phyloP scores from a whole-genome alignment of 2,113 vertebrate species.

The Ariopsis seemanni region DNA sequence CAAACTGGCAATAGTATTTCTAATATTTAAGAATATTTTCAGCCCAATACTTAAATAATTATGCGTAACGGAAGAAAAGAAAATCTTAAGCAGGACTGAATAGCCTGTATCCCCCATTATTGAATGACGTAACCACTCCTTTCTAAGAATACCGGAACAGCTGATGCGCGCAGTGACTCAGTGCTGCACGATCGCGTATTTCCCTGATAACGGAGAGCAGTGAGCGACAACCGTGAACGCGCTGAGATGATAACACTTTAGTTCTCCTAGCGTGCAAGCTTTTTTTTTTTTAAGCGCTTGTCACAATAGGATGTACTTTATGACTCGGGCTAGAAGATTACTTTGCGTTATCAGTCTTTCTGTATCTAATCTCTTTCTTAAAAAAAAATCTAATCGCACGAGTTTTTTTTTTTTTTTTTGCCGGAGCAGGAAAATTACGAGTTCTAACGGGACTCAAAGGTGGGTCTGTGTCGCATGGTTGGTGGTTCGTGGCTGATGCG shows the following conservation, averaged over 20 bases:
- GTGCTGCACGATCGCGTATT: constrained; percentile 8
- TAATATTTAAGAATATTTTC: background rate
- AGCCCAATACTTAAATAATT: background rate
- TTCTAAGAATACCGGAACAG: constrained; percentile 35
- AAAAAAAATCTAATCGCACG: background rate
- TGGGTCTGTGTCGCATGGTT: background rate
- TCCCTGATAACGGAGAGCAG: constrained; percentile 22
- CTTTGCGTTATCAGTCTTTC: constrained; percentile 13
- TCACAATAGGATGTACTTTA: constrained; percentile 28
- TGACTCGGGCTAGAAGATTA: constrained; percentile 26
- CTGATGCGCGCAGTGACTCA: constrained; percentile 19
- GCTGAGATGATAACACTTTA: constrained; percentile 32
- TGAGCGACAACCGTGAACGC: constrained; percentile 29
- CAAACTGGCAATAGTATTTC: background rate
- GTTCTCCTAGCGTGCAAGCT: background rate
- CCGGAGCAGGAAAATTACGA: background rate
- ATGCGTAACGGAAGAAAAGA: background rate
- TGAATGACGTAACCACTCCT: constrained; percentile 37
- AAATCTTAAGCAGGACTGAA: background rate
- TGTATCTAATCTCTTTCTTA: constrained; percentile 37
- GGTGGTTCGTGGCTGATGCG: background rate
- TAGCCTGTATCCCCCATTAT: background rate
- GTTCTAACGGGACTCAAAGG: background rate
- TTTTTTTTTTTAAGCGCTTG: constrained; percentile 24
- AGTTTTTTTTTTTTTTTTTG: background rate